Evolutionary conservation across 2,797 vertebrate species (phyloP).

Genomic region (Acropternis orthonyx): DNA sequence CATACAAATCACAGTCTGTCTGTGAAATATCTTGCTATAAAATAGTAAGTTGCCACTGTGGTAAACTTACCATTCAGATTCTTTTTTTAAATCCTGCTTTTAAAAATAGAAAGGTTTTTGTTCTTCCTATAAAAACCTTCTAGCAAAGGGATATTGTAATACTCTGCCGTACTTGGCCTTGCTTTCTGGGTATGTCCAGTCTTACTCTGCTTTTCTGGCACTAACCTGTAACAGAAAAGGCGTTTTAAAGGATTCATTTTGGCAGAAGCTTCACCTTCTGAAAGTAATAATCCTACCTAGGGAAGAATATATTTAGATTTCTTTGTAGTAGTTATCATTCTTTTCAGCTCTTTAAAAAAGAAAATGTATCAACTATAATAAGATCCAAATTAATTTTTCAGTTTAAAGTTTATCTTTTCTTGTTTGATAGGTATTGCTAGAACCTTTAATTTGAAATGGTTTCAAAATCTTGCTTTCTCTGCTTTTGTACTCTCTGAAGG

Average conservation of each 20-base stretch:
- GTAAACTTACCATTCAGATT: neutral
- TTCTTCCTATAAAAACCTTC: neutral
- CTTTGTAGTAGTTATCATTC: neutral
- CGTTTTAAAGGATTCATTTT: slow-evolving; percentile 2
- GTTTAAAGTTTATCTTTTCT: neutral
- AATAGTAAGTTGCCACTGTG: neutral
- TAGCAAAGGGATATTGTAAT: neutral
- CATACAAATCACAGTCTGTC: neutral
- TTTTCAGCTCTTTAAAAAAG: neutral
- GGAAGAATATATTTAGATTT: neutral
- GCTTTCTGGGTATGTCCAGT: neutral
- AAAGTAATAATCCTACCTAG: neutral
- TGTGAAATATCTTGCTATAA: neutral
- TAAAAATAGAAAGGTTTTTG: neutral
- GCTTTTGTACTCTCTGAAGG: neutral
- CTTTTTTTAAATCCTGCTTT: neutral
- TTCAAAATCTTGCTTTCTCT: neutral
- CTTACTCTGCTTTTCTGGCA: neutral
- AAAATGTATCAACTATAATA: neutral
- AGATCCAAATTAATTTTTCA: neutral
- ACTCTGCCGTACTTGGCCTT: neutral
- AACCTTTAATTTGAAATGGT: neutral
- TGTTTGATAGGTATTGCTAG: neutral
- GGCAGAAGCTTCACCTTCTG: neutral
- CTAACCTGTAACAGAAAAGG: neutral